These are phyloP conservation scores for Listronotus oregonensis DNA, from an alignment of 1,140 invertebrate species.

Conservation along the genomic window DNA sequence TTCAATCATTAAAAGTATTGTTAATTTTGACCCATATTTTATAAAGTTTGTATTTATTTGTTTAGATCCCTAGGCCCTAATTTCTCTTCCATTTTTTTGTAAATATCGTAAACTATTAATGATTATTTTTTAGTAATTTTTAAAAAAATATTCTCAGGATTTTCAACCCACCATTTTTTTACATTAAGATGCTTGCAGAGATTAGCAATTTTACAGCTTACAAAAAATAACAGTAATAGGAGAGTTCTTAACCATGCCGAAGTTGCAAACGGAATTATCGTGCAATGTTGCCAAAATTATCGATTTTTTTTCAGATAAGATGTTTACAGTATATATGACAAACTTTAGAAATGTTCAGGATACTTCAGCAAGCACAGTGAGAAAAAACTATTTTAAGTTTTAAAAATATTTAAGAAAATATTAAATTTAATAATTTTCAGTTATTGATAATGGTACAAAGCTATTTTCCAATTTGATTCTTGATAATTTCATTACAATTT, in stretches of 20 bases:
- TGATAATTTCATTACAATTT: conserved; percentile 13
- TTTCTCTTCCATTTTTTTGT: conserved; percentile 23
- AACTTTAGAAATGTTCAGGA: too few species aligned
- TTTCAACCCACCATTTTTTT: too few species aligned
- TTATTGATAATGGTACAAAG: not conserved
- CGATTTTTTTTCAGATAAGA: too few species aligned
- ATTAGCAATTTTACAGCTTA: too few species aligned
- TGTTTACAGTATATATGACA: too few species aligned
- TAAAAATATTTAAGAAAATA: not conserved
- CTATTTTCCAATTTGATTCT: not conserved
- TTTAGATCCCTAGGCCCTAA: conserved; percentile 7
- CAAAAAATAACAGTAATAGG: not conserved
- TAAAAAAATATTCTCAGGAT: not conserved
- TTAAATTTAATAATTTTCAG: not conserved
- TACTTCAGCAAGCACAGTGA: too few species aligned
- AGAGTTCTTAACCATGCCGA: too few species aligned
- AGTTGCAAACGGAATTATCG: too few species aligned
- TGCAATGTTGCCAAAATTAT: too few species aligned
- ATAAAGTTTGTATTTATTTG: conserved; percentile 22
- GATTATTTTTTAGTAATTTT: conserved; percentile 5
- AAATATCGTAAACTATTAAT: conserved; percentile 25
- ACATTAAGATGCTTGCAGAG: too few species aligned
- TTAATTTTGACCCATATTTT: not conserved
- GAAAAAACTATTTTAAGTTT: not conserved
- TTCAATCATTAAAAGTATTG: not conserved